Conservation (phyloP, 2,797 vertebrate species). For the Xenentodon cancila region DNA sequence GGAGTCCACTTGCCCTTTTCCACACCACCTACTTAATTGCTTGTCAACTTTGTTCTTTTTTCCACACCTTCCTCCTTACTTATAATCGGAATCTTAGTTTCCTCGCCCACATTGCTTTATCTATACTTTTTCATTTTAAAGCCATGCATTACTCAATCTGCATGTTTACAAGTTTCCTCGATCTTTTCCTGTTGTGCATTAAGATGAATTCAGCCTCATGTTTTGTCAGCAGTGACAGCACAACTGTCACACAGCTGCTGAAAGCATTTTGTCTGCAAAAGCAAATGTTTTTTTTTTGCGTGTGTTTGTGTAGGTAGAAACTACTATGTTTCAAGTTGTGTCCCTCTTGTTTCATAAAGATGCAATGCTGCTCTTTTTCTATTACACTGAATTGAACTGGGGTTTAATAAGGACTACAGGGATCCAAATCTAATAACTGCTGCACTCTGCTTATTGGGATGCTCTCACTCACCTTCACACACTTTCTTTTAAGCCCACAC, state of each 20-base stretch:
- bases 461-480: constrained; percentile 53
- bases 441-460: constrained; percentile 73
- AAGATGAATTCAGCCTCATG: not conserved
- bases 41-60: constrained; percentile 13
- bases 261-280: not conserved
- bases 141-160: not conserved
- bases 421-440: constrained; percentile 75
- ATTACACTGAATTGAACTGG: constrained; percentile 59
- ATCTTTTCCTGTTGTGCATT: not conserved
- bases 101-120: not conserved
- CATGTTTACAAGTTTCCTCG: not conserved
- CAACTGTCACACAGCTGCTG: constrained; percentile 11
- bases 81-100: constrained; percentile 3
- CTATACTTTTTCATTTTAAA: constrained; percentile 3
- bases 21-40: constrained; percentile 40
- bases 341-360: constrained; percentile 58
- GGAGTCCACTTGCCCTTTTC: constrained; percentile 32
- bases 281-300: no score
- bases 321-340: constrained; percentile 31
- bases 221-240: constrained; percentile 11
- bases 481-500: constrained; percentile 25
- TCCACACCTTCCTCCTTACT: constrained; percentile 13
- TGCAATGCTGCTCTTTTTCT: constrained; percentile 52
- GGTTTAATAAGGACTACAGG: constrained; percentile 70
- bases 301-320: constrained; percentile 14